These are phyloP conservation scores for Limenitis camilla DNA, from an alignment of 2,888 invertebrate species.

Conservation along the genomic window DNA sequence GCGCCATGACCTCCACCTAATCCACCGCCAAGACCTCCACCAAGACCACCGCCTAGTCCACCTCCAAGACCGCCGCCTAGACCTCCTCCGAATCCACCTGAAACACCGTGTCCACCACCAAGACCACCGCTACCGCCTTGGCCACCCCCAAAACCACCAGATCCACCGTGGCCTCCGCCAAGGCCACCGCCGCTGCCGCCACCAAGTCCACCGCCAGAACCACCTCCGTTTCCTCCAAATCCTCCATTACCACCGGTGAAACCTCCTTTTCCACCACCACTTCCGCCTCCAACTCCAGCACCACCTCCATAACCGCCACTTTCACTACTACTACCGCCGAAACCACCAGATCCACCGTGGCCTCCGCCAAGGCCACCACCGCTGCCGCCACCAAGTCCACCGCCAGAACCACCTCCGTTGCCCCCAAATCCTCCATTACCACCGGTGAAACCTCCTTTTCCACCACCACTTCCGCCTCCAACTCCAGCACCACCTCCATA, in stretches of 20 bases:
- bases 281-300: constrained; percentile 11
- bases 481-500: constrained; percentile 20
- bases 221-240: constrained; percentile 13
- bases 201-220: constrained; percentile 15
- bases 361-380: constrained; percentile 38
- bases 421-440: constrained; percentile 13
- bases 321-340: too few species aligned
- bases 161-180: constrained; percentile 19
- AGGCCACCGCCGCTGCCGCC: constrained; percentile 24
- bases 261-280: constrained; percentile 7
- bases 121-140: constrained; percentile 22
- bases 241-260: constrained; percentile 9
- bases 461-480: constrained; percentile 6
- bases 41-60: constrained; percentile 20
- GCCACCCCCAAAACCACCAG: constrained; percentile 13
- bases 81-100: constrained; percentile 35
- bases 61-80: constrained; percentile 25
- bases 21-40: constrained; percentile 26
- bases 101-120: constrained; percentile 22
- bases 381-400: constrained; percentile 22
- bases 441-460: constrained; percentile 5
- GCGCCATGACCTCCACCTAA: constrained; percentile 27
- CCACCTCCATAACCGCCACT: constrained; percentile 19
- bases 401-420: constrained; percentile 7
- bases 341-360: constrained; percentile 4